Percentiles rank a stretch among this genome's conserved stretches.
Conservation (phyloP, 2,113 vertebrate genomes). For the Pterocles gutturalis region DNA sequence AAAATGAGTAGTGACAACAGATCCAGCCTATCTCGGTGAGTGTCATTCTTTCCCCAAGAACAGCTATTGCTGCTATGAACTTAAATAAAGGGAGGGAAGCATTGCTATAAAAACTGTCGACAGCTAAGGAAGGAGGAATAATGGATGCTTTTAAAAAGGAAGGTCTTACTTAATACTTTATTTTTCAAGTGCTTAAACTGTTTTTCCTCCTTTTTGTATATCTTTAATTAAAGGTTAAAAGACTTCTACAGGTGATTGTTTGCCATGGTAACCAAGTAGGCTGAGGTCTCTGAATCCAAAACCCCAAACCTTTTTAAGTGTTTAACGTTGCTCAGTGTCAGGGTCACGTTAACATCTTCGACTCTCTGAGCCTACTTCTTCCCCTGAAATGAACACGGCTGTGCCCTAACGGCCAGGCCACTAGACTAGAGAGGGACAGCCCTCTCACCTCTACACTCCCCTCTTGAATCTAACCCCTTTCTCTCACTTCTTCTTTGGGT, state of each 20-base stretch:
- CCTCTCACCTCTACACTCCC: not conserved
- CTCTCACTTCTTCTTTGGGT: not conserved
- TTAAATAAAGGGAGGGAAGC: constrained; percentile 12
- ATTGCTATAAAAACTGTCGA: not conserved
- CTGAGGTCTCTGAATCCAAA: constrained; percentile 43
- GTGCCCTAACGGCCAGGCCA: not conserved
- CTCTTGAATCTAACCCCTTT: not conserved
- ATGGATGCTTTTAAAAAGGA: constrained; percentile 2
- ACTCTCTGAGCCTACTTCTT: not conserved
- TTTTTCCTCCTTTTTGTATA: constrained; percentile 54
- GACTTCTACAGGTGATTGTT: constrained; percentile 48
- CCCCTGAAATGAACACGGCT: not conserved
- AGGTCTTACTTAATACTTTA: constrained; percentile 41
- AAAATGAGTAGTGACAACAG: not conserved
- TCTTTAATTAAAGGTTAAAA: constrained; percentile 71
- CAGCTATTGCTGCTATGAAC: not conserved
- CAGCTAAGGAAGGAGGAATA: constrained; percentile 34
- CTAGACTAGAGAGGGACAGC: not conserved
- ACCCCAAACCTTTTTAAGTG: constrained; percentile 44
- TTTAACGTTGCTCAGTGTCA: not conserved
- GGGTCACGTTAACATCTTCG: not conserved
- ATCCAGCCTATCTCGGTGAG: not conserved
- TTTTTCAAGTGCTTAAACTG: constrained; percentile 55
- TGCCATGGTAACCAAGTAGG: constrained; percentile 65
- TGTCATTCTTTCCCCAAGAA: not conserved